phyloP scores from a whole-genome alignment of 2,797 vertebrate genomes.

The Sebastolobus altivelis region DNA sequence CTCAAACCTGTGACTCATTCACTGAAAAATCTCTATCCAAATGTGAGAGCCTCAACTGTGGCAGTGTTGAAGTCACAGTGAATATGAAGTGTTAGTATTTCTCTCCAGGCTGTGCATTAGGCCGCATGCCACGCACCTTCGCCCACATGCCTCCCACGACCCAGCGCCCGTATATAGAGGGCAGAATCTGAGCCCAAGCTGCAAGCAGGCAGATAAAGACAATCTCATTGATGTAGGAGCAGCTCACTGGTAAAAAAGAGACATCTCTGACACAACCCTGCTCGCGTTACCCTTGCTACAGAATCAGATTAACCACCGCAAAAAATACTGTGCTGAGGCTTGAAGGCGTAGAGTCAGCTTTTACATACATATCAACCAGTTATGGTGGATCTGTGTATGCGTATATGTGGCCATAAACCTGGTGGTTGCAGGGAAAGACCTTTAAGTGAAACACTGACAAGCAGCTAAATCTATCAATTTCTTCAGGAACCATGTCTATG shows the following conservation, averaged over 20 bases:
- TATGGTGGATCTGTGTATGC: conserved; percentile 44
- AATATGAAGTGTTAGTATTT: conserved; percentile 87
- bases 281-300: conserved; percentile 73
- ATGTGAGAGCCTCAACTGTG: conserved; percentile 85
- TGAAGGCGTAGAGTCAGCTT: conserved; percentile 74
- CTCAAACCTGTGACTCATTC: conserved; percentile 83
- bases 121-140: conserved; percentile 89
- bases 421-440: conserved; percentile 65
- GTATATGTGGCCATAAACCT: conserved; percentile 55
- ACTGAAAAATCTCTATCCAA: conserved; percentile 79
- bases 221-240: conserved; percentile 87
- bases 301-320: conserved; percentile 82
- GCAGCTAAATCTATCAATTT: conserved; percentile 62
- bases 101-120: conserved; percentile 88
- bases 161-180: conserved; percentile 85
- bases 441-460: conserved; percentile 71
- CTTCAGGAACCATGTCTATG: conserved; percentile 55
- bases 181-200: conserved; percentile 88
- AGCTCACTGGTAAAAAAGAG: conserved; percentile 79
- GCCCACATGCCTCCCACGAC: conserved; percentile 88
- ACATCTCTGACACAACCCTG: conserved; percentile 82
- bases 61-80: conserved; percentile 82
- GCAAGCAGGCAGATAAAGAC: conserved; percentile 89
- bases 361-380: conserved; percentile 63
- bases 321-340: conserved; percentile 71